Conservation (phyloP, 2,797 vertebrate genomes). For the Sebastes minor region DNA sequence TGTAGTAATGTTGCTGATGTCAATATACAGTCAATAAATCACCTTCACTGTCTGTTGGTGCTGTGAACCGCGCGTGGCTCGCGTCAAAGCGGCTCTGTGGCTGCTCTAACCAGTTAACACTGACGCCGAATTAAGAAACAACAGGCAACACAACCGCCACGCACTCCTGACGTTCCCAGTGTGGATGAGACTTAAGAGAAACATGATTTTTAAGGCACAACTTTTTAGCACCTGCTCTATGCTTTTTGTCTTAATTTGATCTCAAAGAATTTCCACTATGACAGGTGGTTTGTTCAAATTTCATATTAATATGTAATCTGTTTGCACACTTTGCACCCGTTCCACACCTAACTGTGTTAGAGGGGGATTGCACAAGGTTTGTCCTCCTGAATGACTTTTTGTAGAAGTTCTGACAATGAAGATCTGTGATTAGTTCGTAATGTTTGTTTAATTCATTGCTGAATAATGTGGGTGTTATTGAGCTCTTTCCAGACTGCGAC, state of each 20-base stretch:
- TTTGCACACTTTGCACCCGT: background rate
- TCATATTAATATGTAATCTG: background rate
- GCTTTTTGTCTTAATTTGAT: background rate
- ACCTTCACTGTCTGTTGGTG: too few relatives aligned
- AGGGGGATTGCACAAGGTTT: background rate
- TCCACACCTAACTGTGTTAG: background rate
- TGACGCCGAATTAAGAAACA: rapidly evolving
- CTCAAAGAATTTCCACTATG: background rate
- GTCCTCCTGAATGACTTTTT: background rate
- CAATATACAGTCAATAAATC: too few relatives aligned
- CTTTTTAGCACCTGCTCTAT: background rate
- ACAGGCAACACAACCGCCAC: too few relatives aligned
- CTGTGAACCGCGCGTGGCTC: too few relatives aligned
- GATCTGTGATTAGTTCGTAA: background rate
- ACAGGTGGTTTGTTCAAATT: background rate
- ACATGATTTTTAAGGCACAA: background rate
- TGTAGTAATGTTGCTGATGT: too few relatives aligned
- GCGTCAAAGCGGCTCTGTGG: too few relatives aligned
- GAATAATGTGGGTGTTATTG: background rate
- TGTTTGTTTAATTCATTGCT: background rate
- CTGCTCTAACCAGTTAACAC: too few relatives aligned
- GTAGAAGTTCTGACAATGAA: background rate
- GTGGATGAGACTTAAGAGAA: background rate
- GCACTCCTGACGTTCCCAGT: too few relatives aligned
- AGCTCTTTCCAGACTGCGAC: background rate